Conservation (phyloP, 2,888 invertebrate genomes). For the Drosophila barbarae region DNA sequence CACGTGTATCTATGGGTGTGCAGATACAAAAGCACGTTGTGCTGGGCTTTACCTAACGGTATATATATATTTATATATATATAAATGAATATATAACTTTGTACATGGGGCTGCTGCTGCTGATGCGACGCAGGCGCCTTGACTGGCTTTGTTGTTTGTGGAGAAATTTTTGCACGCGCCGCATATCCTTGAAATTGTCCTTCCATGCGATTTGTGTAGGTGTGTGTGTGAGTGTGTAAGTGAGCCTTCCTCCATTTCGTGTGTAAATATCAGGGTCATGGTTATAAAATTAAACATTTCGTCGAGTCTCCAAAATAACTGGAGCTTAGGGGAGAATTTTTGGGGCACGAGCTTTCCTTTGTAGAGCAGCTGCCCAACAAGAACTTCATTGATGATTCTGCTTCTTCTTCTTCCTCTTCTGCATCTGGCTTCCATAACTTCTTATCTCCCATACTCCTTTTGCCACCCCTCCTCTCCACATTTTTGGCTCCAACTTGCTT, state of each 20-base stretch:
- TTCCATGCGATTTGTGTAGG: constrained; percentile 40
- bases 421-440: constrained; percentile 12
- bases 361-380: constrained; percentile 13
- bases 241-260: constrained; percentile 26
- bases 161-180: constrained; percentile 73
- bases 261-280: constrained; percentile 77
- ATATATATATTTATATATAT: not conserved
- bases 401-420: not conserved
- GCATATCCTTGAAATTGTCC: constrained; percentile 70
- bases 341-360: constrained; percentile 10
- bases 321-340: constrained; percentile 6
- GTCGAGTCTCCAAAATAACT: constrained; percentile 71
- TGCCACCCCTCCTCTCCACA: not conserved
- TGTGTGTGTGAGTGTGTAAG: constrained; percentile 26
- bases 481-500: constrained; percentile 1
- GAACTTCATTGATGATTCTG: constrained; percentile 67
- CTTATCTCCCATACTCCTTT: constrained; percentile 19
- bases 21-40: constrained; percentile 31
- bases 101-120: constrained; percentile 21
- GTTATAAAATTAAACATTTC: constrained; percentile 77
- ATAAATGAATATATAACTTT: not conserved
- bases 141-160: constrained; percentile 38
- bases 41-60: constrained; percentile 27
- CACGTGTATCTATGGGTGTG: constrained; percentile 19
- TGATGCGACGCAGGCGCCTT: constrained; percentile 45